Evolutionary conservation across 2,797 vertebrate species (phyloP).

Genomic region (Oreortyx pictus): DNA sequence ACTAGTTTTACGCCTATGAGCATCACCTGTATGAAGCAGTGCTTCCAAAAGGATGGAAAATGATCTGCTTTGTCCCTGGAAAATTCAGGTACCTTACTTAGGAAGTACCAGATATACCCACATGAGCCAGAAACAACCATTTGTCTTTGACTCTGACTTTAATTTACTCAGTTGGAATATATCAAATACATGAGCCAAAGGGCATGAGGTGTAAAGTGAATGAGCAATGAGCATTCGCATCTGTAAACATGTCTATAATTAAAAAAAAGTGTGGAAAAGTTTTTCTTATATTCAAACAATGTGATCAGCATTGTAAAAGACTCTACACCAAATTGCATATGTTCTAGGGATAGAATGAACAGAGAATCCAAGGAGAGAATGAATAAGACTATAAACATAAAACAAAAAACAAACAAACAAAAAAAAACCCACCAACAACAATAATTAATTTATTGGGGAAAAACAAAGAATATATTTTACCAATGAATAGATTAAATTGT

Average conservation of each 20-base stretch:
- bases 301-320: neutral
- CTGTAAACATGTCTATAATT: neutral
- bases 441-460: neutral
- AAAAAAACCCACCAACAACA: neutral
- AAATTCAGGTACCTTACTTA: neutral
- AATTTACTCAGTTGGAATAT: constrained; percentile 10
- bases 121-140: constrained; percentile 1
- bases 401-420: neutral
- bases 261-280: neutral
- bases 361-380: neutral
- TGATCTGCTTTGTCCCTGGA: neutral
- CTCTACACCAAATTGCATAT: neutral
- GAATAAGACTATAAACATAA: neutral
- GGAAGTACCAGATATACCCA: neutral
- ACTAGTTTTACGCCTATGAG: neutral
- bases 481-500: neutral
- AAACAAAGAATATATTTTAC: neutral
- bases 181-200: constrained; percentile 37
- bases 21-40: neutral
- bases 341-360: neutral
- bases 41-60: neutral
- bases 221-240: constrained; percentile 16
- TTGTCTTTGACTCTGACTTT: constrained; percentile 34
- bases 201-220: neutral
- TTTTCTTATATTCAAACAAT: neutral